Evolutionary conservation across 1,140 invertebrate species (phyloP).

Genomic region (Papilio polytes): DNA sequence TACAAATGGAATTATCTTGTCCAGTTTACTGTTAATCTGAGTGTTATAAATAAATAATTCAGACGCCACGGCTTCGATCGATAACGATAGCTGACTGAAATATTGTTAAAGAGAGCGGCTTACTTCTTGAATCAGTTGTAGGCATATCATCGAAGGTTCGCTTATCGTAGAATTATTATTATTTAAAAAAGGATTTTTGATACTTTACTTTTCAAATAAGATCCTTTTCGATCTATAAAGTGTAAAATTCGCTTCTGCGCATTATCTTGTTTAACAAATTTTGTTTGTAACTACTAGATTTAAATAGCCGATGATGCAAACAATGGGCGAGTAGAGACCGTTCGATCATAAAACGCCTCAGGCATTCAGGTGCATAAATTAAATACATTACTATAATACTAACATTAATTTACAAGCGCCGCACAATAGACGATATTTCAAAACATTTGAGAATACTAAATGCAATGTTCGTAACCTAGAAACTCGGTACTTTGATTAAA

Average conservation of each 20-base stretch:
- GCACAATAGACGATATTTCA: constrained; percentile 25
- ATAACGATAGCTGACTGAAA: background rate
- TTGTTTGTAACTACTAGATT: background rate
- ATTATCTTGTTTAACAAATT: background rate
- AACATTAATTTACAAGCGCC: constrained; percentile 13
- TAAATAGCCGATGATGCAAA: constrained; percentile 37
- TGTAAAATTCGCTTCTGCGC: background rate
- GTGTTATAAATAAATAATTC: background rate
- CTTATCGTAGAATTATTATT: too few species aligned
- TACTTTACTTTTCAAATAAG: background rate
- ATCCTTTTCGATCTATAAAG: background rate
- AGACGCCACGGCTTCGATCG: background rate
- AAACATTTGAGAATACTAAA: constrained; percentile 22
- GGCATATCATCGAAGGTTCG: too few species aligned
- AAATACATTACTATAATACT: constrained; percentile 22
- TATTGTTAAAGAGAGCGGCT: background rate
- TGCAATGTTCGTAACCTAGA: constrained; percentile 13
- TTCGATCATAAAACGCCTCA: constrained; percentile 14
- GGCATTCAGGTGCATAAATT: constrained; percentile 22
- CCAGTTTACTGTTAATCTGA: background rate
- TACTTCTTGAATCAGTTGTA: background rate
- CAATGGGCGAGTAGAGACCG: constrained; percentile 17
- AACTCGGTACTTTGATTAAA: background rate
- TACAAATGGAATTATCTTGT: background rate
- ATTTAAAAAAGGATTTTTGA: too few species aligned